Evolutionary conservation across 37 sponge, comb jelly and placozoan genomes (phyloP).

Genomic region (Axinella damicornis): DNA sequence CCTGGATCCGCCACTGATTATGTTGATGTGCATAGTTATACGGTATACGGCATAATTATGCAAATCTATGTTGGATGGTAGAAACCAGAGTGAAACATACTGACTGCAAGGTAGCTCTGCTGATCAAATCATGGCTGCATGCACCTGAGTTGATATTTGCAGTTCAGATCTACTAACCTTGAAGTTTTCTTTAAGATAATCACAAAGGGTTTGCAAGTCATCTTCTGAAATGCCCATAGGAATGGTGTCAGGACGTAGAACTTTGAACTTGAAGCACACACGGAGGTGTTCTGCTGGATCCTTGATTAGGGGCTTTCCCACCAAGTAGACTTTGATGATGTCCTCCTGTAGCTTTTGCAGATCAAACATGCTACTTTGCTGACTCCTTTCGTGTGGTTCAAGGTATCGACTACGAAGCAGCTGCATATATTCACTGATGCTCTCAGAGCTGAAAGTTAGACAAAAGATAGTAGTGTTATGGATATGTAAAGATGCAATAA

Average conservation of each 20-base stretch:
- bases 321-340: slow-evolving; percentile 45
- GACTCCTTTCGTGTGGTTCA: background rate
- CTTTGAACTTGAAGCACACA: slow-evolving; percentile 51
- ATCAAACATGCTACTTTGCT: slow-evolving; percentile 33
- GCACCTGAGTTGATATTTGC: no score
- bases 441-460: slow-evolving; percentile 1
- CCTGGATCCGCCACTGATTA: no score
- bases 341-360: slow-evolving; percentile 48
- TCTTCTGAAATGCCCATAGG: background rate
- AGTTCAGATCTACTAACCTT: no score
- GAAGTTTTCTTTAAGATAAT: background rate
- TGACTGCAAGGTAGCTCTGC: no score
- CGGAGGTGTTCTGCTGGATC: background rate
- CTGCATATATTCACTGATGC: slow-evolving; percentile 14
- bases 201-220: background rate
- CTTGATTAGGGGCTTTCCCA: slow-evolving; percentile 55
- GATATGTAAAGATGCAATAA: no score
- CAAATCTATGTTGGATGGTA: background rate
- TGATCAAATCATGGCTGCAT: no score
- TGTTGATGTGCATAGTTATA: no score
- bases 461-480: no score
- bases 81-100: no score
- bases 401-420: slow-evolving; percentile 35
- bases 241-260: background rate
- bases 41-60: no score